Evolutionary conservation across 2,113 vertebrate genomes (phyloP).

Genomic region (Tauraco erythrolophus): DNA sequence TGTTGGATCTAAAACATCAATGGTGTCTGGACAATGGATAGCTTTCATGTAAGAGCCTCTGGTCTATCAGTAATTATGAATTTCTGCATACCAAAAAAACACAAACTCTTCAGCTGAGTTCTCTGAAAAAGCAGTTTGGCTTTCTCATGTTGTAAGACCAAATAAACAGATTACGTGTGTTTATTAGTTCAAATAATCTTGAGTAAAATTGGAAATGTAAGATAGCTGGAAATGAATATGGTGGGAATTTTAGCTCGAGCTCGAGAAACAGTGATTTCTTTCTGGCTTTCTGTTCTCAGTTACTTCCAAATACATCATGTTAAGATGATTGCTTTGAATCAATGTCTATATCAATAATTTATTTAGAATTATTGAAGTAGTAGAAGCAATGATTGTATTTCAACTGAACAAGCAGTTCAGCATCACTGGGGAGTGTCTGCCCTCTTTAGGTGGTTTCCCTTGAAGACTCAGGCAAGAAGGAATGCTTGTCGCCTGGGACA

Average conservation of each 20-base stretch:
- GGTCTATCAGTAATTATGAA: not conserved
- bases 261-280: conserved; percentile 63
- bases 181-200: conserved; percentile 49
- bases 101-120: conserved; percentile 77
- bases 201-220: conserved; percentile 41
- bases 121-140: conserved; percentile 68
- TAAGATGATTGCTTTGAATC: conserved; percentile 66
- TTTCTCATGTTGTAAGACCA: conserved; percentile 27
- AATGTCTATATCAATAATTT: not conserved
- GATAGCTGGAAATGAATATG: not conserved
- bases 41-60: not conserved
- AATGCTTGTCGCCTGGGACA: conserved; percentile 1
- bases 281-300: conserved; percentile 63
- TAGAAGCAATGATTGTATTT: not conserved
- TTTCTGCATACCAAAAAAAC: no score
- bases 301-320: conserved; percentile 63
- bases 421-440: conserved; percentile 30
- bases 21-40: not conserved
- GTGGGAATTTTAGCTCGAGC: not conserved
- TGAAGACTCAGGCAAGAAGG: not conserved
- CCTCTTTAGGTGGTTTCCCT: conserved; percentile 55
- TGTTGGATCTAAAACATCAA: not conserved
- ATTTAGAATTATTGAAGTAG: not conserved
- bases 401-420: not conserved
- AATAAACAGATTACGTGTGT: conserved; percentile 74